phyloP scores from a whole-genome alignment of 2,888 invertebrate species.

The Galerucella pusilla region DNA sequence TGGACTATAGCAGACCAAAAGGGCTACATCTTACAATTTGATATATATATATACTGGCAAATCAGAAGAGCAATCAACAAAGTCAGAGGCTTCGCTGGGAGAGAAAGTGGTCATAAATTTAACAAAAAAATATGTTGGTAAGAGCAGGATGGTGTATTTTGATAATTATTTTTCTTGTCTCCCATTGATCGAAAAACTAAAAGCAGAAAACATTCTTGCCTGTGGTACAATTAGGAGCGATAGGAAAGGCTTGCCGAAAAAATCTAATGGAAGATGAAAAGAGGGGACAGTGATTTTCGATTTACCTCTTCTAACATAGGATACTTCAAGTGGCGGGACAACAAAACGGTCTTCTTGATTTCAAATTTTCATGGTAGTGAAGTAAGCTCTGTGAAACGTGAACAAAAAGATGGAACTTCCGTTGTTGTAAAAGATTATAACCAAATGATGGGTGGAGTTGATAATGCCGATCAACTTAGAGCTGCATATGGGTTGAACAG shows the following conservation, averaged over 20 bases:
- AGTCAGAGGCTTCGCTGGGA: not conserved
- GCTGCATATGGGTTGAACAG: too few relatives aligned
- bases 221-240: too few relatives aligned
- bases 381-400: not conserved
- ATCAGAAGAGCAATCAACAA: constrained; percentile 26
- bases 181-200: not conserved
- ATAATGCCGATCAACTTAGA: too few relatives aligned
- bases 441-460: too few relatives aligned
- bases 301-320: too few relatives aligned
- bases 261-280: not conserved
- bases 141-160: not conserved
- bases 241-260: not conserved
- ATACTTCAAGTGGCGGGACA: too few relatives aligned
- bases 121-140: not conserved
- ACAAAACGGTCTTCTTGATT: not conserved
- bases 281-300: not conserved
- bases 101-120: not conserved
- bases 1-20: constrained; percentile 36
- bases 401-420: not conserved
- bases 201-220: too few relatives aligned
- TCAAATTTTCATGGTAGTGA: not conserved
- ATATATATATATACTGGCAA: constrained; percentile 49
- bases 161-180: too few relatives aligned
- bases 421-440: too few relatives aligned
- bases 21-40: constrained; percentile 45